Conservation (phyloP, 2,888 invertebrate species). For the Halictus ligatus region DNA sequence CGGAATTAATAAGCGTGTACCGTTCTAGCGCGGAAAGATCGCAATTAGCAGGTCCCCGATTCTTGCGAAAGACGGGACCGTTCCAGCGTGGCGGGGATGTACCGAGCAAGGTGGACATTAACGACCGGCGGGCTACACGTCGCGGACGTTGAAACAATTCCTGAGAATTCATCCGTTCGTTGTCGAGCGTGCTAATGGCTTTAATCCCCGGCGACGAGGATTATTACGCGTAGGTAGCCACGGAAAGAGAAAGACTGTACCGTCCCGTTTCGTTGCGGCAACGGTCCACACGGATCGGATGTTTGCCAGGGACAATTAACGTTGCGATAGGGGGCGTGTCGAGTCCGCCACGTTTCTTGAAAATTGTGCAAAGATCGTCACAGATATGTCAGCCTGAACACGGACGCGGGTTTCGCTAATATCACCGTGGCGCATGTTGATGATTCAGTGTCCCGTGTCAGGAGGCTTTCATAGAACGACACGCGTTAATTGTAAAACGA, state of each 20-base stretch:
- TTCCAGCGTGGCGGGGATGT: neutral
- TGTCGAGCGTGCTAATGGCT: conserved; percentile 42
- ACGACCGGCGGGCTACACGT: neutral
- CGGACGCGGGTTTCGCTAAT: neutral
- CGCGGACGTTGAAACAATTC: conserved; percentile 48
- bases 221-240: conserved; percentile 55
- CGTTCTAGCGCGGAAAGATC: conserved; percentile 23
- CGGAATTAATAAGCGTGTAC: conserved; percentile 51
- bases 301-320: conserved; percentile 63
- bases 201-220: conserved; percentile 53
- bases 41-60: conserved; percentile 55
- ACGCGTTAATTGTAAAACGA: neutral
- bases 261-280: conserved; percentile 26
- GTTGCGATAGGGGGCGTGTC: conserved; percentile 50
- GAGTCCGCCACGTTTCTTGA: conserved; percentile 41
- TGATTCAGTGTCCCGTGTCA: neutral
- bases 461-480: neutral
- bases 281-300: conserved; percentile 47
- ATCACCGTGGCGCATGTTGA: neutral
- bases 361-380: conserved; percentile 24
- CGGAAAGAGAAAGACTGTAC: conserved; percentile 9
- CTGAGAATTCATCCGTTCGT: conserved; percentile 48
- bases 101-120: conserved; percentile 24
- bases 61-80: conserved; percentile 52
- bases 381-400: neutral